Base-by-base conservation (phyloP, 2,797 vertebrate genomes). In the Siniperca undulata region DNA sequence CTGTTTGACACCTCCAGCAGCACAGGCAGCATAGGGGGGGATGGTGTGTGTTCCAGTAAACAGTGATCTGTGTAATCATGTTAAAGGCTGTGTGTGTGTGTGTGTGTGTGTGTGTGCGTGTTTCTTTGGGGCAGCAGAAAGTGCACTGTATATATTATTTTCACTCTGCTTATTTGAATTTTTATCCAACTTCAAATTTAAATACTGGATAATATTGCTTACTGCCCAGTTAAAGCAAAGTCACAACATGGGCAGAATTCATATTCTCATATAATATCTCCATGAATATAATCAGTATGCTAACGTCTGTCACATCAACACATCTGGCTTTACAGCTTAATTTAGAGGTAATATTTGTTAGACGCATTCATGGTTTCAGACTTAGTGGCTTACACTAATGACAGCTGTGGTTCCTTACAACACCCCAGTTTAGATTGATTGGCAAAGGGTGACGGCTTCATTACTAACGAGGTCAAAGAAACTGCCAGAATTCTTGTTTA, bases 1-100 rank as follows among this genome's bases (percentile, higher is more conserved):
- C 46, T 77, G 71, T 84, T 82, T 81, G 77, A 78, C 75, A 80
- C 61, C 58, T 74, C 34, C 27, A 74, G 34, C 53, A 72, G 64
- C 30, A 46, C 77, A 67, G 19, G 61, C 53, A 73, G 65, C 27
- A 55, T 66, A 70, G 19, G 53, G 80, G n/a, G 38, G 70, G 77
- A 58, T 70, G 36, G 52, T 50, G 60, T 79, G 59, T 53, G 53
- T 56, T 68, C 19, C 53, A 42, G 40, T 50, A 59, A 64, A 55
- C 48, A 36, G 42, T 52, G 40, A 72, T 58, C 24, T 81, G 53
- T 60, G 46, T 48, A 74, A 70, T 70, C 60, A 42, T 64, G 48
- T 66, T 68, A 60, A 70, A 36, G 42, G 60, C 62, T 67, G 58
- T 48, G 34, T 58, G 71, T 77, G 67, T 68, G 42, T 76, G 59